These are phyloP conservation scores for Brachionus plicatilis DNA, from an alignment of 1,140 invertebrate species.

Conservation along the genomic window DNA sequence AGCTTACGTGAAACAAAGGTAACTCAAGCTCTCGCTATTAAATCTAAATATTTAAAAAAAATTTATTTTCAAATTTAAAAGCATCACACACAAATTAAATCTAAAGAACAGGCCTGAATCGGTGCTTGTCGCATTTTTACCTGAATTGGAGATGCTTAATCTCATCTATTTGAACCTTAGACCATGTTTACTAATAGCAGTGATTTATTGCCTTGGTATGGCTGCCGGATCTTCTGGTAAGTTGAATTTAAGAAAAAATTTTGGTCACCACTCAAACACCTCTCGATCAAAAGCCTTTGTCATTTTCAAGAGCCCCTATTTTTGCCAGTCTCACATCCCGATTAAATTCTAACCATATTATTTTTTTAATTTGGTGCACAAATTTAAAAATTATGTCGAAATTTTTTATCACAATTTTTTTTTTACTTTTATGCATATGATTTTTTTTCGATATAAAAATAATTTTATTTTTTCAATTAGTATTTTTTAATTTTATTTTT, in stretches of 20 bases:
- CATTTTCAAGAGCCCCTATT: no score
- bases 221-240: neutral
- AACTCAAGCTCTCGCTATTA: neutral
- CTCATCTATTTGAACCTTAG: neutral
- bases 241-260: neutral
- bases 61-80: neutral
- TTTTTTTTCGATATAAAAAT: no score
- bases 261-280: no score
- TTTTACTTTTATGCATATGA: no score
- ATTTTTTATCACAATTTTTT: no score
- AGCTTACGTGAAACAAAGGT: constrained; percentile 29
- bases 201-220: neutral
- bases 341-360: no score
- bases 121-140: neutral
- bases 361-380: no score
- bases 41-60: neutral
- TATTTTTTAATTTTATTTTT: no score
- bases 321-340: no score
- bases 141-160: neutral
- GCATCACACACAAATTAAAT: neutral
- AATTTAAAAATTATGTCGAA: no score
- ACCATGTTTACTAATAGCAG: neutral
- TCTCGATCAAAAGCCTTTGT: no score
- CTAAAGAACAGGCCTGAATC: neutral
- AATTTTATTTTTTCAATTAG: no score